These are phyloP conservation scores for Caenorhabditis drosophilae DNA, from an alignment of 2,888 invertebrate genomes.

Conservation along the genomic window DNA sequence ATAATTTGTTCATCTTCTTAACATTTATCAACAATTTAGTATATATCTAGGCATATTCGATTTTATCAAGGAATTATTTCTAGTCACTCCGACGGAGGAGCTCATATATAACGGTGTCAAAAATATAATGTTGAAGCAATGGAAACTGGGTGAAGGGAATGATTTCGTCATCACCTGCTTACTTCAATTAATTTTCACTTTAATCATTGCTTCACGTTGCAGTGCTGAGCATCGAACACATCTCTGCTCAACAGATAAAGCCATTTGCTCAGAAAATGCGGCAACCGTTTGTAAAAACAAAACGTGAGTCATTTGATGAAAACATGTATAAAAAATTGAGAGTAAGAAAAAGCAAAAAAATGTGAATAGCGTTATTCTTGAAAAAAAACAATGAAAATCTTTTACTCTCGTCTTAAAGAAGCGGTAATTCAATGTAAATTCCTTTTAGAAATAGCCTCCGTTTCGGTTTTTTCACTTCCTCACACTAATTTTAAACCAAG, in stretches of 20 bases:
- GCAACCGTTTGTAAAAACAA: constrained; percentile 64
- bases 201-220: neutral
- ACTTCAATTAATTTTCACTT: neutral
- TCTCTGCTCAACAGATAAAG: constrained; percentile 37
- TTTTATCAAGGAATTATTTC: too few relatives aligned
- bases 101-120: too few relatives aligned
- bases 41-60: neutral
- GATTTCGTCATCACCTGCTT: too few relatives aligned
- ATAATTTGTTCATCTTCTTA: constrained; percentile 20
- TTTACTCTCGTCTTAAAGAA: constrained; percentile 3
- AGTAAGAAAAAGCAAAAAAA: too few relatives aligned
- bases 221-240: constrained; percentile 36
- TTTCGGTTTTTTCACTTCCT: neutral
- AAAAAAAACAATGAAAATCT: too few relatives aligned
- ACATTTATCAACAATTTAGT: neutral
- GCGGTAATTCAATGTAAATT: neutral
- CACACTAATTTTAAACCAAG: neutral
- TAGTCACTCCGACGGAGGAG: too few relatives aligned
- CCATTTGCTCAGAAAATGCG: constrained; percentile 62
- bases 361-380: too few relatives aligned
- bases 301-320: constrained; percentile 60
- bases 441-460: neutral
- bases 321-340: too few relatives aligned
- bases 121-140: constrained; percentile 30
- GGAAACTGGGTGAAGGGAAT: too few relatives aligned